Evolutionary conservation across 2,888 invertebrate genomes (phyloP), one percentile per base, ranked within the genome.

Genomic region (Notodonta dromedarius): DNA sequence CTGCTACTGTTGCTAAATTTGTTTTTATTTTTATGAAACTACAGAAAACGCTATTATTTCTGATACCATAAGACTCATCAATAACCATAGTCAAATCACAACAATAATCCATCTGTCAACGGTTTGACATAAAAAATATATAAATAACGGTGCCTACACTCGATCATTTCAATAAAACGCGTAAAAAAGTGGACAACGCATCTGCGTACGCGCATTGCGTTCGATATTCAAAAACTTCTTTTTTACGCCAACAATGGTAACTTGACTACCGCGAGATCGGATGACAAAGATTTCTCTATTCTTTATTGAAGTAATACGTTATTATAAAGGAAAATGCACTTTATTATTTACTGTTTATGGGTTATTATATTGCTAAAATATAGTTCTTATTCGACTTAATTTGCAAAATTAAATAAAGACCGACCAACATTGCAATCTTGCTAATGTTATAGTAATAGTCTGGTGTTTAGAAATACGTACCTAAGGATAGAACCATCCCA

Each of bases 181-280:
- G 87, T 78, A 91, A 93, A 24, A 82, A 92, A 90, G 85, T 82
- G 86, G 85, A 85, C 85, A 86, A 83, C 86, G 84, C 91, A 91
- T 88, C 90, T 91, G 91, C 91, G 86, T 83, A 77, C 70, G 77
- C 79, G 82, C 83, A 72, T 74, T 73, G 78, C 78, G 77, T 83
- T 84, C 85, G 81, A 86, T 87, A 87, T 88, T 88, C 85, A 87
- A 88, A 89, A 87, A 84, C 80, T 78, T 82, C 56, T 82, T 85
- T 84, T 86, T 80, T 73, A 71, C 69, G 67, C 77, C 72, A 77
- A 88, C 85, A 85, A 85, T 73, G 80, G 88, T 88, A 88, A 87
- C 85, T 79, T 76, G 88, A 89, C 76, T 81, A 86, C 83, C 74
- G 70, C 78, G 75, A 77, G 78, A 86, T 86, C 83, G 72, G 65